Base-by-base conservation (phyloP, 2,113 vertebrate genomes). In the Myrmophylax atrothorax region DNA sequence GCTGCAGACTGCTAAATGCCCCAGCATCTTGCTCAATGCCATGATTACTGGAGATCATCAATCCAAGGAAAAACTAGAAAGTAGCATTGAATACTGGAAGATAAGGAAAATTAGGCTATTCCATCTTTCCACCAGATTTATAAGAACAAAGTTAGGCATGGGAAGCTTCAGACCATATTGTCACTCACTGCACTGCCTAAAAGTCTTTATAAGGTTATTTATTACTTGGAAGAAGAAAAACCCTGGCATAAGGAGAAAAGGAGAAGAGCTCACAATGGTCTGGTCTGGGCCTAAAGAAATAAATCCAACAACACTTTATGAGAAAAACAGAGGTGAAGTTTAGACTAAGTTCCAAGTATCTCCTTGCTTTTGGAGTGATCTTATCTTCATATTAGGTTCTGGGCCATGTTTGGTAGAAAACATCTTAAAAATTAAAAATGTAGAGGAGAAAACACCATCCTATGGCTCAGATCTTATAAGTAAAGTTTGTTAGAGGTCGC, bases 71-170 rank as follows among this genome's bases (percentile, higher is more conserved):
- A 67, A 87, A 19, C 29, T 35, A 86, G 53, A 46, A 47, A 81
- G 50, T 10, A 74, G 15, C 31, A 80, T 19, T 63, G 56, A 47
- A 64, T 28, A 8, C 7, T n/a, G 44, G 29, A 68, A 90, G 53
- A 38, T 31, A 75, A 77, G 44, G n/a, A 82, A 91, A 79, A 60
- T 44, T 3, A 62, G 9, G 38, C 4, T 50, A 26, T 62, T 77
- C 19, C 29, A 24, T 22, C 20, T 5, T 12, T 9, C n/a, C 3
- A 35, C 4, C 7, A 59, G 23, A 64, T 42, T 84, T 26, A 26
- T 38, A 58, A 67, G 42, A 64, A 40, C 9, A 59, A 56, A 75
- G 18, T 29, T 26, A 79, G 47, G 31, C 33, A 44, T 0, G 0
- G 37, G 33, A 68, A 89, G 64, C 7, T 59, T 94, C 24, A 64